phyloP scores from a whole-genome alignment of 1,140 invertebrate genomes.

The Heliconius melpomene region DNA sequence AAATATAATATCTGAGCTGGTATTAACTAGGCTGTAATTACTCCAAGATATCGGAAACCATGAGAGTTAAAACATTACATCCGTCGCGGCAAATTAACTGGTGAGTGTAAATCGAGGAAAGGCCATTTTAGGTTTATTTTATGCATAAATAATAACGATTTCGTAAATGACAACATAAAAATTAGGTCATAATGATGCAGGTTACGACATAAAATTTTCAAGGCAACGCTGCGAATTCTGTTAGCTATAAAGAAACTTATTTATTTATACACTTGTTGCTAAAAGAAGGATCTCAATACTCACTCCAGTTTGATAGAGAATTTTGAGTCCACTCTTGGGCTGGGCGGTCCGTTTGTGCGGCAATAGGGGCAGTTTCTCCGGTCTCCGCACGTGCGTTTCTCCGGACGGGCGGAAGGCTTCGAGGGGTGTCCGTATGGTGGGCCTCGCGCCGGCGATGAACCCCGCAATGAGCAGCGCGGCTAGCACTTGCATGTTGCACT shows the following conservation, averaged over 20 bases:
- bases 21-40: conserved; percentile 31
- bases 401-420: conserved; percentile 72
- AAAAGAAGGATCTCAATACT: conserved; percentile 45
- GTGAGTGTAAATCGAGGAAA: conserved; percentile 31
- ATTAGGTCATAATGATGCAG: conserved; percentile 36
- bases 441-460: conserved; percentile 56
- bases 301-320: conserved; percentile 75
- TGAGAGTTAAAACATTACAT: conserved; percentile 33
- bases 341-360: conserved; percentile 62
- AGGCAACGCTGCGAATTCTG: conserved; percentile 43
- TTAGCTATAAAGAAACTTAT: conserved; percentile 38
- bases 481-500: conserved; percentile 69
- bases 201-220: conserved; percentile 31
- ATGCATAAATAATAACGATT: conserved; percentile 39
- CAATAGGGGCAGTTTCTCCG: conserved; percentile 68
- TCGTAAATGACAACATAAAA: conserved; percentile 31
- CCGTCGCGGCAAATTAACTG: conserved; percentile 34
- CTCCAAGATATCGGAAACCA: conserved; percentile 36
- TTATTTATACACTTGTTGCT: background rate
- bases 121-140: conserved; percentile 30
- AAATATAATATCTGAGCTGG: conserved; percentile 27
- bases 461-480: conserved; percentile 58
- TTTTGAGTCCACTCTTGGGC: conserved; percentile 66
- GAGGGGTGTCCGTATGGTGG: conserved; percentile 69
- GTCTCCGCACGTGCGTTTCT: conserved; percentile 67